Evolutionary conservation across 1,140 invertebrate species (phyloP), one percentile per base, ranked within the genome.

Genomic region (Caenorhabditis inopinata): DNA sequence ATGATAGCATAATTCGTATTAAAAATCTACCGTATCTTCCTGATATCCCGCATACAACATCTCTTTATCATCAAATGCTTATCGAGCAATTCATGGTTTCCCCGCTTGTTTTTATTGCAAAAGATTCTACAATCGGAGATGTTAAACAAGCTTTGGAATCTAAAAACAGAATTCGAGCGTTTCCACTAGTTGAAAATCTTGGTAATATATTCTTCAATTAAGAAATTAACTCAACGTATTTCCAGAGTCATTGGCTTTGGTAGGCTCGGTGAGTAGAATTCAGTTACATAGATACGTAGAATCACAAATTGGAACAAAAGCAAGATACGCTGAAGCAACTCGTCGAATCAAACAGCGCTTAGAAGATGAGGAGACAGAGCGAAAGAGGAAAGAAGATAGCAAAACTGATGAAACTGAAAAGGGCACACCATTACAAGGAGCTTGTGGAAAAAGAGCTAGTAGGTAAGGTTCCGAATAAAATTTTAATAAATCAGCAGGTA

Each of bases 11-110:
- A 85, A 98, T 99, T 83, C 91, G 96, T 80, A 96, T 98, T 85
- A 98, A 98, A 90, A 95, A 96, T 88, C 90, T 99, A 83, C 97
- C 97, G 0, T 99, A 97, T 90, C 89, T 99, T 53, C 97, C 96
- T 21, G 85, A 87, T 74, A 87, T 87, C 76, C 84, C 86, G 1
- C 82, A 84, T 51, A 78, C 83, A 21, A 58, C 68, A 47, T 83
- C 79, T 14, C 75, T 82, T 75, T 86, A 45, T 53, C 87, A 87
- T 81, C 80, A 81, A 29, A 83, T 87, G 68, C 53, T 76, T 12
- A 87, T 85, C 4, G 85, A 85, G 23, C 85, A 87, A 38, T 82
- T 87, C 47, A 87, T 87, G 86, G 83, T 86, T 1, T 78, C 84
- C 9, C 79, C 78, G 1, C 49, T 84, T 18, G 73, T 48, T 14